Conservation (phyloP, 2,888 invertebrate species). For the Eueremaeus valkanovi region DNA sequence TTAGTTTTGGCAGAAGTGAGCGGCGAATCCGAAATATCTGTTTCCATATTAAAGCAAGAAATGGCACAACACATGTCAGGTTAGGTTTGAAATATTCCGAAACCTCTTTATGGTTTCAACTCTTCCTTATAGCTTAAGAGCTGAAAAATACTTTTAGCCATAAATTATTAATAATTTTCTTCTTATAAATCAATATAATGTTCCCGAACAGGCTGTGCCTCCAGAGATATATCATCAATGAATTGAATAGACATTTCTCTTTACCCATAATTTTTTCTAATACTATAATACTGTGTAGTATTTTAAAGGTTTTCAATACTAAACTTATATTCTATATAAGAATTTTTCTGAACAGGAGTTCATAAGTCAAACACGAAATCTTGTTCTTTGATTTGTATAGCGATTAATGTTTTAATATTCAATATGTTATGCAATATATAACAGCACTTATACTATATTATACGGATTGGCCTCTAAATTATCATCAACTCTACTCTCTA, state of each 20-base stretch:
- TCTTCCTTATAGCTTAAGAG: neutral
- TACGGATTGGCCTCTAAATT: neutral
- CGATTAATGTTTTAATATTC: neutral
- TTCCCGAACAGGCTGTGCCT: neutral
- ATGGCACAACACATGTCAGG: slow-evolving; percentile 3
- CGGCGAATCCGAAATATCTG: neutral
- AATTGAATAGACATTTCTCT: neutral
- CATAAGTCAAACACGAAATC: slow-evolving; percentile 22
- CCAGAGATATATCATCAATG: neutral
- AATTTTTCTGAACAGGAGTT: slow-evolving; percentile 17
- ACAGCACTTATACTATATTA: too few species aligned
- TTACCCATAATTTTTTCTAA: too few species aligned
- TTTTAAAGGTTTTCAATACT: neutral
- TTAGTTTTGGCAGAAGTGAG: slow-evolving; percentile 19
- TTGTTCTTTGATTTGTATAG: slow-evolving; percentile 12
- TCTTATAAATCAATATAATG: neutral
- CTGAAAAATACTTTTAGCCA: neutral
- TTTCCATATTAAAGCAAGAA: neutral
- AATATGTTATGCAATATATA: neutral
- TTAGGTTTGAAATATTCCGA: too few species aligned
- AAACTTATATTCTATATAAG: too few species aligned
- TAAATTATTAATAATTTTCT: neutral
- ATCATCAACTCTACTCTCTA: slow-evolving; percentile 8
- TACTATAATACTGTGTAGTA: neutral
- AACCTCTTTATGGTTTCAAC: too few species aligned